These are phyloP conservation scores for Sebastes wilsoni DNA, from an alignment of 2,797 vertebrate species.

Conservation along the genomic window DNA sequence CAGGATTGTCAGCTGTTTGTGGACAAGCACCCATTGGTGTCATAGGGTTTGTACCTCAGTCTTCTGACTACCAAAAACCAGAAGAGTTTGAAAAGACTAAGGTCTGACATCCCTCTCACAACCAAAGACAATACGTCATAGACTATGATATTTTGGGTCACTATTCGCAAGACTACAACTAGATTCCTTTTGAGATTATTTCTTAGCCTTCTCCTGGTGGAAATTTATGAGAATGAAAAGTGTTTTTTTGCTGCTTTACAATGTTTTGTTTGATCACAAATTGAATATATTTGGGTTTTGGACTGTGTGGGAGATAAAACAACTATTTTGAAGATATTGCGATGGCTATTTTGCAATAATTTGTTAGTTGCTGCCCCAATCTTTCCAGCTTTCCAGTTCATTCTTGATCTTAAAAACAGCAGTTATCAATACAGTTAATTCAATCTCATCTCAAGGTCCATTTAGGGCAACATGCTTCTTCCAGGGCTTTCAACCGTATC, in stretches of 20 bases:
- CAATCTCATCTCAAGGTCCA: background rate
- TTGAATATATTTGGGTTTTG: background rate
- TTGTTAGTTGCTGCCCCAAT: no score
- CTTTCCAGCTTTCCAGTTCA: background rate
- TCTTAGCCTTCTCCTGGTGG: no score
- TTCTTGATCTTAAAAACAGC: background rate
- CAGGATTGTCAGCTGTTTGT: slow-evolving; percentile 13
- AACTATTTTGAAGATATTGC: background rate
- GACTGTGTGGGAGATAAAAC: background rate
- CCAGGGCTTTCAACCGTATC: background rate
- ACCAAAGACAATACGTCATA: background rate
- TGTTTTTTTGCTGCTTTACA: no score
- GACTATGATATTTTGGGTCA: no score
- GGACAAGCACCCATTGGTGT: background rate
- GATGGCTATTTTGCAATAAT: background rate
- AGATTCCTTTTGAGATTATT: no score
- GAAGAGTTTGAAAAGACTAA: background rate
- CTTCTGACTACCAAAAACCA: no score
- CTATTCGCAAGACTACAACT: no score
- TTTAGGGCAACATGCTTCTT: background rate
- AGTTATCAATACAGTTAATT: background rate
- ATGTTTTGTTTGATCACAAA: no score
- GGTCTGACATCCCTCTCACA: background rate
- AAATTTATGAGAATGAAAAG: no score
- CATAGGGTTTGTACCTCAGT: background rate